phyloP scores from a whole-genome alignment of 2,888 invertebrate genomes.

The Ophioninae sp. region DNA sequence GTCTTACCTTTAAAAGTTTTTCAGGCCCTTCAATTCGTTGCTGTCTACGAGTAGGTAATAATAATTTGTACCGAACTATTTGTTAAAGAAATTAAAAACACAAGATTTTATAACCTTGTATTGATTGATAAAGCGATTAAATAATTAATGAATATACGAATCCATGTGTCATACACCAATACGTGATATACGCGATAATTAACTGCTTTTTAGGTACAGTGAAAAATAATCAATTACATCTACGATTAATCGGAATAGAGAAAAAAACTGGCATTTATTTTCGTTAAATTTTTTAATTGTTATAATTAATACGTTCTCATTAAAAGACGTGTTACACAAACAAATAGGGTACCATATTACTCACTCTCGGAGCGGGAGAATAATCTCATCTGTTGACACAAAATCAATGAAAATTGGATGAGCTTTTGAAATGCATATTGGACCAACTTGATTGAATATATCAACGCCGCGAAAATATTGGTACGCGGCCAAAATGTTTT shows the following conservation, averaged over 20 bases:
- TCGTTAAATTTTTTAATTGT: background rate
- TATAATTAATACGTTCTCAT: background rate
- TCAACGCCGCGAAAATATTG: background rate
- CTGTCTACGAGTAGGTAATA: too few relatives aligned
- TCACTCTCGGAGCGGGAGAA: background rate
- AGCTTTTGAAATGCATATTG: background rate
- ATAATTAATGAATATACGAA: background rate
- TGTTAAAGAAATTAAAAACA: too few relatives aligned
- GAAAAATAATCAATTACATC: background rate
- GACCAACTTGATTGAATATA: background rate
- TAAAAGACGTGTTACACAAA: background rate
- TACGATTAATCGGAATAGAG: background rate
- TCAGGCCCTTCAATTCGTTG: too few relatives aligned
- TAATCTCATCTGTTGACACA: background rate
- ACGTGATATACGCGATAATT: background rate
- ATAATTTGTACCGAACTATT: too few relatives aligned
- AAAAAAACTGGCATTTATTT: too few relatives aligned
- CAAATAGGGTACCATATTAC: background rate
- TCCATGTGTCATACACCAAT: background rate
- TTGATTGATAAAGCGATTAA: background rate
- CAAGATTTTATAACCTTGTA: too few relatives aligned
- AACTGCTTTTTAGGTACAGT: background rate
- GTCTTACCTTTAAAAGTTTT: too few relatives aligned
- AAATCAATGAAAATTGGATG: background rate
- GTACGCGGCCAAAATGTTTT: background rate